Evolutionary conservation across 1,140 invertebrate species (phyloP).

Genomic region (Patella vulgata): DNA sequence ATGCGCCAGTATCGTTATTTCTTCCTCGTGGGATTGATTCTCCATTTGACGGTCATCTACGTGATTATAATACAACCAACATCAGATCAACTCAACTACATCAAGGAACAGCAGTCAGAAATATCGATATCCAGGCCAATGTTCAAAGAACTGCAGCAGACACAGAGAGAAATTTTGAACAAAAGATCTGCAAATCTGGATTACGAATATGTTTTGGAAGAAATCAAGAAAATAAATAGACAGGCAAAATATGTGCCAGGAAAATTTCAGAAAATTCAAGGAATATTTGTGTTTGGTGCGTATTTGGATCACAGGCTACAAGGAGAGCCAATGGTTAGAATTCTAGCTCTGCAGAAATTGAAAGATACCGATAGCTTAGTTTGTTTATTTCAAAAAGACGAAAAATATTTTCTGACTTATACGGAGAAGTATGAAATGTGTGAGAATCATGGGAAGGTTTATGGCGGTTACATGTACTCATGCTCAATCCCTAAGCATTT

Average conservation of each 20-base stretch:
- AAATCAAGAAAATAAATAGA: too few species aligned
- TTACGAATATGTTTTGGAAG: too few species aligned
- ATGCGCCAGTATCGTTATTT: too few species aligned
- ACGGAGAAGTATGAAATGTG: constrained; percentile 55
- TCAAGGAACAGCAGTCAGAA: too few species aligned
- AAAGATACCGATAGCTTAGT: constrained; percentile 24
- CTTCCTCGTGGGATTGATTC: too few species aligned
- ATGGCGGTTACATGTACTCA: constrained; percentile 57
- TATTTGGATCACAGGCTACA: constrained; percentile 41
- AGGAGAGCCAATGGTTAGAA: constrained; percentile 15
- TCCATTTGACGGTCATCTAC: too few species aligned
- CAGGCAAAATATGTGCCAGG: not conserved
- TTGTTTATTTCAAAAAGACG: constrained; percentile 30
- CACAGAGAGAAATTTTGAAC: too few species aligned
- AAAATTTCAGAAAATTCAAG: constrained; percentile 24
- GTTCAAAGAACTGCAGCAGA: too few species aligned
- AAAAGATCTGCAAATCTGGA: too few species aligned
- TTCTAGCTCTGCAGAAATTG: constrained; percentile 33
- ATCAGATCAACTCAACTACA: too few species aligned
- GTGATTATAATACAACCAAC: too few species aligned
- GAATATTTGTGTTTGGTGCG: constrained; percentile 40
- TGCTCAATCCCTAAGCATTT: constrained; percentile 43
- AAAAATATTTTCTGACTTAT: constrained; percentile 4
- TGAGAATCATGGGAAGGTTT: constrained; percentile 59
- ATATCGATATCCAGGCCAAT: too few species aligned